phyloP scores from a whole-genome alignment of 2,113 vertebrate genomes.

The Podocnemis expansa region DNA sequence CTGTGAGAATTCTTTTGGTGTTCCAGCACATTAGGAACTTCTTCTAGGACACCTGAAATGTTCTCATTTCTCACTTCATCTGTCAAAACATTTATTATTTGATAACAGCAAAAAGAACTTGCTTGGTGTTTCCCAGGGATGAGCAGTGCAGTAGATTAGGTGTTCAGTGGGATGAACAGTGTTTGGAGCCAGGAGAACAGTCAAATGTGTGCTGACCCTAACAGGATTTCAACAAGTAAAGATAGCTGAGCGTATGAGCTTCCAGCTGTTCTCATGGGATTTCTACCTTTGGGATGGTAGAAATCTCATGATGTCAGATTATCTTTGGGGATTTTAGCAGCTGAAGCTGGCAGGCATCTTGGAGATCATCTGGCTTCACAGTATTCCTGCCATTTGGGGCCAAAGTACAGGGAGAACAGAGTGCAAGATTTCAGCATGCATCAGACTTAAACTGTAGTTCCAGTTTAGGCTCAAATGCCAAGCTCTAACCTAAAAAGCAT shows the following conservation, averaged over 20 bases:
- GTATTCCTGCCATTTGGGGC: not conserved
- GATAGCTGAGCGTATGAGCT: not conserved
- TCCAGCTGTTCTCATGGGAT: not conserved
- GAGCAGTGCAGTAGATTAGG: not conserved
- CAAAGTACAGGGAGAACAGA: not conserved
- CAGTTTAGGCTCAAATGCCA: not conserved
- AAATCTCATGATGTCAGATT: not conserved
- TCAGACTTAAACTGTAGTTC: not conserved
- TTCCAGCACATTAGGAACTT: not conserved
- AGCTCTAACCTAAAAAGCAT: not conserved
- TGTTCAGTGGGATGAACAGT: not conserved
- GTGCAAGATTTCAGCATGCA: not conserved
- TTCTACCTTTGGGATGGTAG: not conserved
- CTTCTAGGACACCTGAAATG: not conserved
- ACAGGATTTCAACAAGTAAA: not conserved
- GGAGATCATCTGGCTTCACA: not conserved
- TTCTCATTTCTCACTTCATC: not conserved
- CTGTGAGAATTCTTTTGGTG: not conserved
- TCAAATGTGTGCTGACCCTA: not conserved
- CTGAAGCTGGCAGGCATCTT: not conserved
- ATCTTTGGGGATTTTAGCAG: not conserved
- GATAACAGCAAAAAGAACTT: not conserved
- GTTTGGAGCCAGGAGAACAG: not conserved
- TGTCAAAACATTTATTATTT: not conserved
- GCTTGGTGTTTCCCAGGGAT: not conserved